A percentile compares a stretch with the other conserved stretches of the same genome.
These are phyloP conservation scores for Chromis chromis DNA, from an alignment of 2,797 vertebrate genomes.

Conservation along the genomic window DNA sequence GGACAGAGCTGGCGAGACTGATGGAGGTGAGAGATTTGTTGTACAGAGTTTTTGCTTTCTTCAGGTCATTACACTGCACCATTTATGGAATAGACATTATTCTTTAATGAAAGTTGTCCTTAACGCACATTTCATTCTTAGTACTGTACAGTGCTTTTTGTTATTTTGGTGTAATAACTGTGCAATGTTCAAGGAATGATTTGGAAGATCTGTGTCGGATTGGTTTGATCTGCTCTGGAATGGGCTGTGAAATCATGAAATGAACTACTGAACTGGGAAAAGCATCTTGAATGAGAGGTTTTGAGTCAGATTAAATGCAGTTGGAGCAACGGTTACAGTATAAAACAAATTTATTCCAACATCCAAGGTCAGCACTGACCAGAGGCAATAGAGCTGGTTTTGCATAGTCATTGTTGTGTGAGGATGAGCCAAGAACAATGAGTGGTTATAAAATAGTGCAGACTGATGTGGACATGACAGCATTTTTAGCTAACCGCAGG, in stretches of 20 bases:
- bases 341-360: background rate
- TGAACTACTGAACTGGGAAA: background rate
- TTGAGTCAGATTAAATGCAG: background rate
- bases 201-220: background rate
- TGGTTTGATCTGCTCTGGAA: background rate
- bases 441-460: conserved; percentile 33
- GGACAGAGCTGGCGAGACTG: conserved; percentile 28
- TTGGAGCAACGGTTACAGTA: background rate
- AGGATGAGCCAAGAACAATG: conserved; percentile 11
- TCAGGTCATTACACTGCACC: background rate
- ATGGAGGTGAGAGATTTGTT: conserved; percentile 63
- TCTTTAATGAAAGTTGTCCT: background rate
- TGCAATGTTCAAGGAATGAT: background rate
- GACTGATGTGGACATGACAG: conserved; percentile 12
- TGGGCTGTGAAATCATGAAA: background rate
- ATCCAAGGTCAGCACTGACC: background rate
- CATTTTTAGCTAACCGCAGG: conserved; percentile 25
- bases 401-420: conserved; percentile 33
- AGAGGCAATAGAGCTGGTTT: background rate
- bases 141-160: background rate
- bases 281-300: background rate
- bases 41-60: background rate
- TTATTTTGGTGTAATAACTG: background rate
- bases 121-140: background rate
- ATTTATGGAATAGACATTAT: no score